These are phyloP conservation scores for Pachyramphus minor DNA, from an alignment of 2,113 vertebrate genomes.

Conservation along the genomic window DNA sequence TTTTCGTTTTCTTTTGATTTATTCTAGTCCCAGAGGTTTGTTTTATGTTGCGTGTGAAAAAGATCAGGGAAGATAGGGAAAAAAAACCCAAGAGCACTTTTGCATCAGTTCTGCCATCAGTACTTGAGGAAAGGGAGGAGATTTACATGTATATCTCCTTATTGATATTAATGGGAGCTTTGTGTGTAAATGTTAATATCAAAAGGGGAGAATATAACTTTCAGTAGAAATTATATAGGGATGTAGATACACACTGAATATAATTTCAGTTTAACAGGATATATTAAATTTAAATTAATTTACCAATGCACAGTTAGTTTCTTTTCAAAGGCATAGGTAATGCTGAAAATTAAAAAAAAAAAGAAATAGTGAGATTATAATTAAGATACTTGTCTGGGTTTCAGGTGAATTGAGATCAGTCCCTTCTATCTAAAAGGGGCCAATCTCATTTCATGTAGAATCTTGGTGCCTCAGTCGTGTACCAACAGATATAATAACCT, in stretches of 20 bases:
- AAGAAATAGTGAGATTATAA: background rate
- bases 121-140: background rate
- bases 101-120: background rate
- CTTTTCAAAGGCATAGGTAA: background rate
- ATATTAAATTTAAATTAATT: background rate
- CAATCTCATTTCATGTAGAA: background rate
- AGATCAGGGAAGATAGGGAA: background rate
- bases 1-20: background rate
- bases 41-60: constrained; percentile 4
- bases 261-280: background rate
- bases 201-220: background rate
- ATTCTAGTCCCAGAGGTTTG: background rate
- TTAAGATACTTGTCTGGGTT: background rate
- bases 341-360: background rate
- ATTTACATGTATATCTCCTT: background rate
- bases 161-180: background rate
- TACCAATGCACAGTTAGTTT: background rate
- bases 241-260: background rate
- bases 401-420: background rate
- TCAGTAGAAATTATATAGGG: background rate
- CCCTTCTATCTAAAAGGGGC: background rate
- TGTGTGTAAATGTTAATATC: background rate
- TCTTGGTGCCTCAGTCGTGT: background rate
- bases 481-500: background rate
- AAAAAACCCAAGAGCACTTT: background rate